A percentile compares a stretch with the other conserved stretches of the same genome.
phyloP scores from a whole-genome alignment of 2,113 vertebrate genomes.

The Actenoides hombroni region DNA sequence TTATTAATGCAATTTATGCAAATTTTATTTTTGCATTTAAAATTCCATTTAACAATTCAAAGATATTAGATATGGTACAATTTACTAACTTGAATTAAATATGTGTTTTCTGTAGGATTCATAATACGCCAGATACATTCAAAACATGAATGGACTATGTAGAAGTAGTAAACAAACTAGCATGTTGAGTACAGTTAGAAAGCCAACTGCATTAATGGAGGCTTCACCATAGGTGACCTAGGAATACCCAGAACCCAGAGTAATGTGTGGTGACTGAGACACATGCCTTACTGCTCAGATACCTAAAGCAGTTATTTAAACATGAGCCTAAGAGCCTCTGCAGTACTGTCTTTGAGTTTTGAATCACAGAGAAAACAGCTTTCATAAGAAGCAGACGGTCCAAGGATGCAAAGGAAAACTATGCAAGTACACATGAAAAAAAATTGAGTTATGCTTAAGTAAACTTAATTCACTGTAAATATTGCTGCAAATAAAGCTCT shows the following conservation, averaged over 20 bases:
- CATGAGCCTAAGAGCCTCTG: neutral
- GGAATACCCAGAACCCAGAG: neutral
- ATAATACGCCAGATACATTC: neutral
- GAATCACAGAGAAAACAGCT: neutral
- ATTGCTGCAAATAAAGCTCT: neutral
- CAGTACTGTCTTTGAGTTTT: neutral
- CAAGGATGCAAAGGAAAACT: neutral
- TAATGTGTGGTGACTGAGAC: neutral
- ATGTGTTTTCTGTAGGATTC: neutral
- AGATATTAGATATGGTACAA: neutral
- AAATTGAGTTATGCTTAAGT: neutral
- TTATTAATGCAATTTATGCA: neutral
- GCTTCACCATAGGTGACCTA: neutral
- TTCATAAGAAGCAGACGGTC: neutral
- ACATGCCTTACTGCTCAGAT: neutral
- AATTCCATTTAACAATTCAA: neutral
- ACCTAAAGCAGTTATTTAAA: neutral
- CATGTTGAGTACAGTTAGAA: neutral
- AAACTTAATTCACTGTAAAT: neutral
- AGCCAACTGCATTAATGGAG: neutral
- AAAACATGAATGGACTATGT: neutral
- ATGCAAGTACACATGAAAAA: neutral
- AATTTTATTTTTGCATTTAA: neutral
- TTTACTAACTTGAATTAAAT: neutral
- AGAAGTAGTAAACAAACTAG: neutral